Base-by-base conservation (phyloP, 2,888 invertebrate genomes). In the Chydorus sphaericus region DNA sequence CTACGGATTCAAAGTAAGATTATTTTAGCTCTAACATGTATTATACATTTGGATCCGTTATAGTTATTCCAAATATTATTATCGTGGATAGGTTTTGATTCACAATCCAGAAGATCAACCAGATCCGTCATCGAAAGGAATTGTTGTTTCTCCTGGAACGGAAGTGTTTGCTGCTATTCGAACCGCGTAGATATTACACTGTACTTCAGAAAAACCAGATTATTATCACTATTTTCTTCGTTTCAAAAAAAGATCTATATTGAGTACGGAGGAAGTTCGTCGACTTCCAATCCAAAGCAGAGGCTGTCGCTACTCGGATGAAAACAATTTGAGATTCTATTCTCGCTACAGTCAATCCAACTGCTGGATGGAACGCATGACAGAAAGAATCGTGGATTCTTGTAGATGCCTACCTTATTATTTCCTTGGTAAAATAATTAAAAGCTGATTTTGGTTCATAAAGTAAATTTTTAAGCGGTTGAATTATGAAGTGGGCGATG, bases 101-200 rank as follows among this genome's bases (percentile, higher is more conserved):
- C 55, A 55, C 11, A 48, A 55, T 33, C 55, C 55, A 16, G 48
- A 55, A 48, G 55, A 55, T 28, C 48, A 49, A 28, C 55, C 55
- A 6, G 37, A 55, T 33, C 48, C 55, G 16, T 31, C 55, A 33
- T 36, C 38, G 4, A 48, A 55, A 23, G 55, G 55, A 16, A 28
- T n/a, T n/a, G n/a, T n/a, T n/a, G 28, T 55, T 4, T 37, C 38
- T n/a, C 55, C 55, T 4, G 55, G 55, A 2, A 49, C 20, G 20
- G 55, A 55, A 33, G 55, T 49, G 10, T 55, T 31, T 11, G 28
- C 48, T 7, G 55, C 33, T n/a, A 48, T 55, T 30, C 18, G 30
- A 4, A 48, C 48, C 18, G 33, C 48, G 23, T n/a, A n/a, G n/a
- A n/a, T n/a, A n/a, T n/a, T n/a, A n/a, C n/a, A n/a, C n/a, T n/a